Conservation (phyloP, 2,113 vertebrate genomes). For the Lagenorhynchus albirostris region DNA sequence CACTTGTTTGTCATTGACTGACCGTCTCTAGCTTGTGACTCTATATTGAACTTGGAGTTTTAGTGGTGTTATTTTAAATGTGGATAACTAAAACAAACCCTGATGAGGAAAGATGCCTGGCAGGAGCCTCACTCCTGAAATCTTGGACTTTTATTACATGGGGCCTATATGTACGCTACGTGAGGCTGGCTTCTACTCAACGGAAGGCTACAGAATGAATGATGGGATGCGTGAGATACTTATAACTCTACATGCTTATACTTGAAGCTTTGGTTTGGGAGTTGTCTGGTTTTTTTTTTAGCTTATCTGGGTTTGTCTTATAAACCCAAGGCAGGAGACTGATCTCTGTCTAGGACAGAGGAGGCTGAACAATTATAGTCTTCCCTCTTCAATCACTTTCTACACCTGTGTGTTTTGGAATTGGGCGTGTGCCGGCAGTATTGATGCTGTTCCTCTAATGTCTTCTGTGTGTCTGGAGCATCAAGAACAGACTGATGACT, state of each 20-base stretch:
- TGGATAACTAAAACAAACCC: not conserved
- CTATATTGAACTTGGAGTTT: not conserved
- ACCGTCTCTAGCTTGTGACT: not conserved
- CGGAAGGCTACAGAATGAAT: not conserved
- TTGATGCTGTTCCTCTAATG: not conserved
- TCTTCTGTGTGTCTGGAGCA: not conserved
- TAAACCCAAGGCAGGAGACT: not conserved
- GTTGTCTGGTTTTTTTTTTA: not conserved
- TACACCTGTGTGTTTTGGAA: not conserved
- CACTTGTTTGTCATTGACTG: not conserved
- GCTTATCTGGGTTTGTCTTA: constrained; percentile 8
- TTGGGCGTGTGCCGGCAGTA: not conserved
- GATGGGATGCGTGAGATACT: not conserved
- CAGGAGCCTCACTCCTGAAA: not conserved
- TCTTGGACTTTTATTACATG: no score
- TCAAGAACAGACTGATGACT: not conserved
- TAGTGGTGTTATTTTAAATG: not conserved
- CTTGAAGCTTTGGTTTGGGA: not conserved
- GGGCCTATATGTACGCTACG: not conserved
- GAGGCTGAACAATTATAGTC: not conserved
- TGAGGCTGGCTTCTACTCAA: not conserved
- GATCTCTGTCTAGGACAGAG: not conserved
- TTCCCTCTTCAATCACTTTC: not conserved
- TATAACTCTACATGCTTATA: not conserved
- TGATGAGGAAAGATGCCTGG: not conserved